A percentile compares a stretch with the other conserved stretches of the same genome.
Evolutionary conservation across 2,888 invertebrate genomes (phyloP).

Genomic region (Agrochola circellaris): DNA sequence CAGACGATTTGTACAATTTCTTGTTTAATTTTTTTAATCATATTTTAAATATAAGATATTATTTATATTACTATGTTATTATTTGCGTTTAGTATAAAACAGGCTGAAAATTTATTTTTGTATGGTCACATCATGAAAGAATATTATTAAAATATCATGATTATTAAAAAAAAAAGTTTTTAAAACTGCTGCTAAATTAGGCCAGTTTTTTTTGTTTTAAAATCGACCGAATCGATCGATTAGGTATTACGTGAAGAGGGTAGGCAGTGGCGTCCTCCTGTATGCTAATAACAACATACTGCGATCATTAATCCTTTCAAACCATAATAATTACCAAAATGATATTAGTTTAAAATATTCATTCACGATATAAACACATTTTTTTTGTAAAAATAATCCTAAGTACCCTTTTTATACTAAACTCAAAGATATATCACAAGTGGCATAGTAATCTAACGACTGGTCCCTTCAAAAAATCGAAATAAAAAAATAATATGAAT

Average conservation of each 20-base stretch:
- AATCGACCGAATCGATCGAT: too few species aligned
- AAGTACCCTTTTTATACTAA: constrained; percentile 43
- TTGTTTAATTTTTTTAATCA: constrained; percentile 42
- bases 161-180: neutral
- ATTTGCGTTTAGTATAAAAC: constrained; percentile 46
- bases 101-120: neutral
- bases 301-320: neutral
- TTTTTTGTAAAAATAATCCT: too few species aligned
- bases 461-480: constrained; percentile 55
- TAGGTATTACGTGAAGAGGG: neutral
- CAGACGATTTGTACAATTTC: constrained; percentile 59
- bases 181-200: neutral
- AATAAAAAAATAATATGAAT: constrained; percentile 35
- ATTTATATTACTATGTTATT: constrained; percentile 62
- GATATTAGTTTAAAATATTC: neutral
- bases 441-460: constrained; percentile 64
- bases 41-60: constrained; percentile 46
- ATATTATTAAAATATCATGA: constrained; percentile 5
- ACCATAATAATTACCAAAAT: neutral
- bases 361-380: neutral
- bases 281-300: neutral
- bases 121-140: constrained; percentile 1
- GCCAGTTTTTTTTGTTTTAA: neutral
- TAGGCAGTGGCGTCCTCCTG: too few species aligned
- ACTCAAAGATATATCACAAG: constrained; percentile 62